Conservation (phyloP, 2,113 vertebrate species). For the Chrysochloris asiatica region DNA sequence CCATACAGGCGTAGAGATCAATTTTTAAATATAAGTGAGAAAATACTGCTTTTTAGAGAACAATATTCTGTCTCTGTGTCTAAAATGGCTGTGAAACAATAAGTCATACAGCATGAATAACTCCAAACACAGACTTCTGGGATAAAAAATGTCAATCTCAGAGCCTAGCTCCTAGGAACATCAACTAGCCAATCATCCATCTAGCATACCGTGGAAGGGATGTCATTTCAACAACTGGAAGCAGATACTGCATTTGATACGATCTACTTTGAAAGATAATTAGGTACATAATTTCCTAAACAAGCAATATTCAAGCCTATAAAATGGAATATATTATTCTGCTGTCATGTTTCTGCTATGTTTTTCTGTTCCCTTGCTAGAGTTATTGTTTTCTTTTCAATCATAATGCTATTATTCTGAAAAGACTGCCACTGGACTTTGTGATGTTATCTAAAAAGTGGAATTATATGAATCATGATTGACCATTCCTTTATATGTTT, state of each 20-base stretch:
- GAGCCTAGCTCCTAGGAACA: conserved; percentile 74
- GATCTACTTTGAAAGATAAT: conserved; percentile 83
- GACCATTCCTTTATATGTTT: conserved; percentile 50
- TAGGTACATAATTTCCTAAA: conserved; percentile 79
- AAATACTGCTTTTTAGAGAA: conserved; percentile 55
- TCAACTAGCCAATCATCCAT: conserved; percentile 78
- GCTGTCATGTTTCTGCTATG: conserved; percentile 62
- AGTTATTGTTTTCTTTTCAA: conserved; percentile 27
- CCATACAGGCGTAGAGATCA: not conserved
- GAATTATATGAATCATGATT: conserved; percentile 51
- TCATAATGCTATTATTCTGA: conserved; percentile 58
- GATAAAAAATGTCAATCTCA: conserved; percentile 71
- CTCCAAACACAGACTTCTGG: conserved; percentile 59
- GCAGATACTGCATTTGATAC: conserved; percentile 74
- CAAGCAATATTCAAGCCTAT: conserved; percentile 64
- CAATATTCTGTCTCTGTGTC: conserved; percentile 5
- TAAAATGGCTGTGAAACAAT: conserved; percentile 62
- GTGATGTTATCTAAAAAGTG: conserved; percentile 61
- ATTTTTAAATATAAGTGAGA: not conserved
- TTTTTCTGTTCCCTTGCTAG: conserved; percentile 69
- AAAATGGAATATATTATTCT: conserved; percentile 77
- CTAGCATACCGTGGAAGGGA: conserved; percentile 65
- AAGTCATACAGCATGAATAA: conserved; percentile 55
- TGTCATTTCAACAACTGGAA: conserved; percentile 81
- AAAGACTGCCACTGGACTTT: not conserved